Conservation (phyloP, 2,888 invertebrate genomes). For the Hydrotaea cyrtoneurina region DNA sequence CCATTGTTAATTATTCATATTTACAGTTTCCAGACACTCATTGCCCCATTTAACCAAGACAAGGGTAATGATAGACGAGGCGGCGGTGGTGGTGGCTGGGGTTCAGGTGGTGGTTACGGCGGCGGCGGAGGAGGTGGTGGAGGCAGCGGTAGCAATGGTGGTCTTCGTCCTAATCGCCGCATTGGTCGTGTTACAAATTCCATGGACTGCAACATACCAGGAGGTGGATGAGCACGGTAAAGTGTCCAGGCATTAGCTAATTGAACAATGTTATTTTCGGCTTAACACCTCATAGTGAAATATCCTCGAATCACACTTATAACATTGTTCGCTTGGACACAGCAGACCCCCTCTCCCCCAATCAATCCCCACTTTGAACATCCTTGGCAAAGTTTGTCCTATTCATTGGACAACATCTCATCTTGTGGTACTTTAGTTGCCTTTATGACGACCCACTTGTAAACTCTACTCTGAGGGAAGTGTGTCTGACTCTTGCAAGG, state of each 20-base stretch:
- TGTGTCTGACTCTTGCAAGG: constrained; percentile 59
- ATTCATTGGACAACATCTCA: constrained; percentile 3
- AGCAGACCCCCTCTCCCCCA: constrained; percentile 47
- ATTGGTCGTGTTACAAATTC: constrained; percentile 70
- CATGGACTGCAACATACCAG: constrained; percentile 71
- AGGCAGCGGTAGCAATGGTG: constrained; percentile 54
- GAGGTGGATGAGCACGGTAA: constrained; percentile 71
- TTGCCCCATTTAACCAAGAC: constrained; percentile 73
- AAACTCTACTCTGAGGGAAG: constrained; percentile 69
- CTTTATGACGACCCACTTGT: constrained; percentile 68
- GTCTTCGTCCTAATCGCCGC: constrained; percentile 72
- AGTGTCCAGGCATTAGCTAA: constrained; percentile 65
- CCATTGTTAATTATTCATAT: not conserved
- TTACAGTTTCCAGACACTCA: constrained; percentile 72
- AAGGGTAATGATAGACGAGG: constrained; percentile 66
- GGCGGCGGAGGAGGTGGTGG: constrained; percentile 63
- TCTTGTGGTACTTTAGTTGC: constrained; percentile 58
- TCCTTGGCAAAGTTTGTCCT: constrained; percentile 15
- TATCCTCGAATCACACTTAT: not conserved
- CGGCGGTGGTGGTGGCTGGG: constrained; percentile 68
- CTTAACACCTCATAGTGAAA: constrained; percentile 4
- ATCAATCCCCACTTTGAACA: not conserved
- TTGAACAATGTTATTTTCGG: constrained; percentile 34
- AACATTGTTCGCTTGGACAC: constrained; percentile 68
- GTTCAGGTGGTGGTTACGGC: constrained; percentile 69